Base-by-base conservation (phyloP, 1,140 invertebrate species). In the Monochamus saltuarius region DNA sequence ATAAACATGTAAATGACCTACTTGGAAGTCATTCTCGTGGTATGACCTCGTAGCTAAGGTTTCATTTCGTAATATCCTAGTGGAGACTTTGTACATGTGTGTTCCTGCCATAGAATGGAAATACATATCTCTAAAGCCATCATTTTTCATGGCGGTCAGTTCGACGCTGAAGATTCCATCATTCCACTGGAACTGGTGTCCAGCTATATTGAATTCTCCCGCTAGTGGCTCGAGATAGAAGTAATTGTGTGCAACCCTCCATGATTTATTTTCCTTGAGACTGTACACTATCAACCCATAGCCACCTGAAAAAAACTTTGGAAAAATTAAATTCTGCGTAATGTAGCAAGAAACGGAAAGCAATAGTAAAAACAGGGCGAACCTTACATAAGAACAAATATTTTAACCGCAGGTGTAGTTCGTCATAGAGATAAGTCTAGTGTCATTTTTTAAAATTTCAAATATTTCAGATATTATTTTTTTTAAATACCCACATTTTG, bases 101-200 rank as follows among this genome's bases (percentile, higher is more conserved):
- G 76, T 80, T 16, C 85, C 85, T 16, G 85, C 81, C 82, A 89
- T 82, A 0, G 88, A 77, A 73, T 89, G 88, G 78, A 89, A 90
- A 69, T 85, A 89, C 0, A 84, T 80, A 22, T 77, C 80, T 38
- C 82, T 80, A 65, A 77, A 83, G 7, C 82, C 83, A 61, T 84
- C 75, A 0, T 66, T 50, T 3, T 79, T 77, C 1, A 81, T 69
- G 0, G 82, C 81, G 0, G 85, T 84, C 29, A 89, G 63, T 0
- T 84, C 83, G 1, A 87, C 69, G 52, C 87, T 88, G 70, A 90
- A 89, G 4, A 90, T 75, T 1, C 88, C 88, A 67, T 90, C 88
- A 45, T 82, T 84, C 87, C 87, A 89, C 72, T 87, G 85, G 68
- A 89, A 89, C 40, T 61, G 55, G 47, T 76, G 65, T 71, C 83